Evolutionary conservation across 2,888 invertebrate genomes (phyloP).

Genomic region (Stictocephala bisonia): DNA sequence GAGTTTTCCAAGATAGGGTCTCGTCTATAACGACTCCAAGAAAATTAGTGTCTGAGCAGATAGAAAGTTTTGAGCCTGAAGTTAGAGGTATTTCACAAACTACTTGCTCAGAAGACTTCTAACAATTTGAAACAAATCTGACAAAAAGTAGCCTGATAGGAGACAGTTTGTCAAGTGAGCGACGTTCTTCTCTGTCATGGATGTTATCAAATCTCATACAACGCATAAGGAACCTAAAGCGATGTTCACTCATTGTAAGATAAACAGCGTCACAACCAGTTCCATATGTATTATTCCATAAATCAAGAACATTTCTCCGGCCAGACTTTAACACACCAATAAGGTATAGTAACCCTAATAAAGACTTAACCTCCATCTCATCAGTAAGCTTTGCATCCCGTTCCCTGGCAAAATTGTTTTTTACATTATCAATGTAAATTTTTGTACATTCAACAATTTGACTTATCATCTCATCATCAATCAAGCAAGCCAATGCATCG

Average conservation of each 20-base stretch:
- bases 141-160: neutral
- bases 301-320: neutral
- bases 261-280: neutral
- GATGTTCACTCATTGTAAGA: neutral
- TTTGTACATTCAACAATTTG: constrained; percentile 16
- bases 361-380: neutral
- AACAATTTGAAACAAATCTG: too few relatives aligned
- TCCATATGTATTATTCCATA: neutral
- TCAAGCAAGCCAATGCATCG: too few relatives aligned
- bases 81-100: too few relatives aligned
- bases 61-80: too few relatives aligned
- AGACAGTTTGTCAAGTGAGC: neutral
- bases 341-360: neutral
- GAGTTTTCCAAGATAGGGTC: too few relatives aligned
- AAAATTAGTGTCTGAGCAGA: too few relatives aligned
- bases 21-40: too few relatives aligned
- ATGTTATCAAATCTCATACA: neutral
- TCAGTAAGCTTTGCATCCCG: too few relatives aligned
- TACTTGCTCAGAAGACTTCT: neutral
- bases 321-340: neutral
- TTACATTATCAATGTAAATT: constrained; percentile 4
- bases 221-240: neutral
- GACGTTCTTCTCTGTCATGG: neutral
- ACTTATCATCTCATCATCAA: neutral
- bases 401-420: neutral